phyloP scores from a whole-genome alignment of 2,888 invertebrate genomes.

The Yponomeuta malinellus region DNA sequence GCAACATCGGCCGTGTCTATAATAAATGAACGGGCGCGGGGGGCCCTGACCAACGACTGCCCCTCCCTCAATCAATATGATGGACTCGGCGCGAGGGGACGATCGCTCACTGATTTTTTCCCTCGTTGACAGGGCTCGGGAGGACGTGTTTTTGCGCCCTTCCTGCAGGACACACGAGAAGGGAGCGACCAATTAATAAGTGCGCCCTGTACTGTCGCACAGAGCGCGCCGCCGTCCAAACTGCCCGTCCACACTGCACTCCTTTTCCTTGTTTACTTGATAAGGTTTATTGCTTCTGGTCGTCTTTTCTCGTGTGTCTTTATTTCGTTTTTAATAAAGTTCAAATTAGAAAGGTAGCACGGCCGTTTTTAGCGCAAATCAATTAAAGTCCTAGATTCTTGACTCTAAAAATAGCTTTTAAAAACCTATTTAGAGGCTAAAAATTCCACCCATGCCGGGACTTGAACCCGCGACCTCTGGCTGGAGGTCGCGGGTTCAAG shows the following conservation, averaged over 20 bases:
- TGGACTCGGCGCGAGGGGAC: constrained; percentile 76
- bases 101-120: constrained; percentile 77
- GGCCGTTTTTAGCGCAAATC: too few species aligned
- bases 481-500: too few species aligned
- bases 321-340: neutral
- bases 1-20: constrained; percentile 71
- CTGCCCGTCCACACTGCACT: constrained; percentile 39
- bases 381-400: too few species aligned
- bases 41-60: constrained; percentile 74
- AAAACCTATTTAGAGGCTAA: too few species aligned
- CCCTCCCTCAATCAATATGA: constrained; percentile 78
- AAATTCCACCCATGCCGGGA: too few species aligned
- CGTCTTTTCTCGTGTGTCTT: constrained; percentile 4
- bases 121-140: constrained; percentile 73
- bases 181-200: constrained; percentile 73
- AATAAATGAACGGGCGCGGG: constrained; percentile 76
- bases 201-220: constrained; percentile 35
- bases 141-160: constrained; percentile 73
- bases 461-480: too few species aligned
- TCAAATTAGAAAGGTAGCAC: neutral
- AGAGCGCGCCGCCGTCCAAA: constrained; percentile 17
- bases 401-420: too few species aligned
- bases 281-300: constrained; percentile 35
- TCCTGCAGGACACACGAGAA: constrained; percentile 51
- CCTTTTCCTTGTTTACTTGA: constrained; percentile 52